Percentiles rank a stretch among this genome's conserved stretches.
phyloP scores from a whole-genome alignment of 1,140 invertebrate species.

The Pachypeltis micranthus region DNA sequence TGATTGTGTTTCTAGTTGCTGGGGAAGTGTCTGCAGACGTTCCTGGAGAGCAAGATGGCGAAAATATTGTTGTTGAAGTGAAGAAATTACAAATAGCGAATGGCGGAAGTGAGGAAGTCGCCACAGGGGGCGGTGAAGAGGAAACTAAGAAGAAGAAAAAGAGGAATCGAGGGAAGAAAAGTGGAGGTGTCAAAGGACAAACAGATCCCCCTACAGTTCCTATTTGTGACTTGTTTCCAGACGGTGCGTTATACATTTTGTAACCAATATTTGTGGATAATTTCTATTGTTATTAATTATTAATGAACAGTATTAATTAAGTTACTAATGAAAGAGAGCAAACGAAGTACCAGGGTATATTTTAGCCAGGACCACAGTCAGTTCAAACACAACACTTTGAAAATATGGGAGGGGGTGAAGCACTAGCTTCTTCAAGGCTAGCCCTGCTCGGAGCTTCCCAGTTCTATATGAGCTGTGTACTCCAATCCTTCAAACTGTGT shows the following conservation, averaged over 20 bases:
- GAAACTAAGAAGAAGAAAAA: slow-evolving; percentile 31
- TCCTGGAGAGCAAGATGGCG: slow-evolving; percentile 26
- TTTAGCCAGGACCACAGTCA: too few relatives aligned
- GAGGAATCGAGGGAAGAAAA: slow-evolving; percentile 37
- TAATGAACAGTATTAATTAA: too few relatives aligned
- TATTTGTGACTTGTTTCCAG: slow-evolving; percentile 69
- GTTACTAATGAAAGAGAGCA: too few relatives aligned
- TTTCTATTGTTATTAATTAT: slow-evolving; percentile 10
- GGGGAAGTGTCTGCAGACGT: slow-evolving; percentile 38
- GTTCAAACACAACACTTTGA: too few relatives aligned
- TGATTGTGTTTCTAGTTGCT: slow-evolving; percentile 30
- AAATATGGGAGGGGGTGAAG: too few relatives aligned
- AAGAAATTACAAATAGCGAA: slow-evolving; percentile 24
- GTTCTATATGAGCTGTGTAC: too few relatives aligned
- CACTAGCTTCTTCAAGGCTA: too few relatives aligned
- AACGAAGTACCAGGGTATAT: too few relatives aligned
- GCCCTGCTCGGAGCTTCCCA: too few relatives aligned
- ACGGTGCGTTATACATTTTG: slow-evolving; percentile 46
- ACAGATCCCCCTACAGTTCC: slow-evolving; percentile 78
- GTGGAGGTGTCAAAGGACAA: slow-evolving; percentile 42
- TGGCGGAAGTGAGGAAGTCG: slow-evolving; percentile 28
- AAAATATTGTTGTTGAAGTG: slow-evolving; percentile 10
- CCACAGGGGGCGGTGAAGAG: slow-evolving; percentile 29
- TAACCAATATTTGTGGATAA: slow-evolving; percentile 20
- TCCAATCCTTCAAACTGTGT: too few relatives aligned